Base-by-base conservation (phyloP, 1,140 invertebrate species). In the Protaetia brevitarsis region DNA sequence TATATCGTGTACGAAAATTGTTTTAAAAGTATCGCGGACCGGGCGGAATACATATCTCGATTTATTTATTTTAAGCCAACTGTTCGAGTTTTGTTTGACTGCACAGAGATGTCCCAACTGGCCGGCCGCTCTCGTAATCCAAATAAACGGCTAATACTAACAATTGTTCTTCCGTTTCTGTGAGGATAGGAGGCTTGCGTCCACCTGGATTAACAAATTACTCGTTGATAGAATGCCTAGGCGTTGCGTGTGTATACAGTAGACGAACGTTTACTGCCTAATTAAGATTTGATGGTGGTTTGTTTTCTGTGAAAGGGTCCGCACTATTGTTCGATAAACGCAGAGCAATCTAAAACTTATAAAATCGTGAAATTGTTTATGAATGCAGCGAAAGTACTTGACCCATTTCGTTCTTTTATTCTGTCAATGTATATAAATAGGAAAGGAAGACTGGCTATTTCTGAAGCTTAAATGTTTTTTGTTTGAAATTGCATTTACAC, bases 111-210 rank as follows among this genome's bases (percentile, higher is more conserved):
- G 57, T 51, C 61, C 69, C 69, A 71, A 71, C 69, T 71, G 67
- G 60, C 66, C 61, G 57, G 57, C 28, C 41, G 41, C 41, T 65
- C 51, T 67, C 60, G 28, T 64, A 66, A 66, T 62, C 61, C 64
- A 71, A 71, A 71, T 65, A 71, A 71, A 71, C 69, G 69, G 65
- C 60, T 65, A 62, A 71, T 67, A 60, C 69, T 70, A 69, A 68
- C 66, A 62, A 70, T 70, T 70, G 66, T 68, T 70, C 64, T 70
- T 72, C 70, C 66, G 66, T 63, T 66, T 56, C 26, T 51, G 41
- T 51, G 41, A 51, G 41, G 41, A 51, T 51, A 66, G 65, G 64
- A 65, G 68, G 66, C 70, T 64, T 69, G 68, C 64, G 56, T 34
- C 65, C 70, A 71, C 65, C 70, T 71, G 70, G 68, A 63, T 51